Evolutionary conservation across 2,113 vertebrate genomes (phyloP).

Genomic region (Ariopsis seemanni): DNA sequence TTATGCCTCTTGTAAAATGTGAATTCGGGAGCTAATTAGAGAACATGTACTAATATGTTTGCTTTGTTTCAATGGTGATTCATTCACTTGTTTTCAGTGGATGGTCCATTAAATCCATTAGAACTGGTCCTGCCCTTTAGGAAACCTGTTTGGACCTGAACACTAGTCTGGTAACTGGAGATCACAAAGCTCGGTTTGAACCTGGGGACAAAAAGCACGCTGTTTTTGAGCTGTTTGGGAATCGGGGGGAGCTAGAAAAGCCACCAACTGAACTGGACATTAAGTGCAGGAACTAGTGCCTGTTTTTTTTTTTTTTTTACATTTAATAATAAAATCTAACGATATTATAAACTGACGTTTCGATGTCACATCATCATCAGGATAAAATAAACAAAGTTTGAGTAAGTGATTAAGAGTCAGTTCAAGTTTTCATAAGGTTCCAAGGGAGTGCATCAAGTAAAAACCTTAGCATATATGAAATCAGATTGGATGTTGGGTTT

Average conservation of each 20-base stretch:
- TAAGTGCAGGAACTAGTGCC: not conserved
- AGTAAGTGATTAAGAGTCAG: too few relatives aligned
- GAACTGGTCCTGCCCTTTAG: conserved; percentile 45
- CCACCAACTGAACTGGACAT: not conserved
- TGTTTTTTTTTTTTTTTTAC: too few relatives aligned
- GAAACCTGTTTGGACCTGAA: conserved; percentile 50
- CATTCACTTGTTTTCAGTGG: conserved; percentile 28
- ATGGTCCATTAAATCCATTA: conserved; percentile 41
- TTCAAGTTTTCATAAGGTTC: too few relatives aligned
- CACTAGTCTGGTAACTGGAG: conserved; percentile 52
- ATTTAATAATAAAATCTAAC: too few relatives aligned
- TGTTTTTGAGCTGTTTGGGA: conserved; percentile 45
- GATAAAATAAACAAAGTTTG: too few relatives aligned
- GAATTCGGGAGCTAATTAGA: conserved; percentile 41
- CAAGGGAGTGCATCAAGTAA: too few relatives aligned
- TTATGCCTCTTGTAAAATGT: conserved; percentile 57
- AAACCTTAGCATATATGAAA: too few relatives aligned
- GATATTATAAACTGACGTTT: too few relatives aligned
- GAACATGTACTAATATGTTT: conserved; percentile 37
- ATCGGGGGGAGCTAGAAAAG: conserved; percentile 25
- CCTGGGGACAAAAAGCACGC: conserved; percentile 44
- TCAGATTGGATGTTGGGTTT: too few relatives aligned
- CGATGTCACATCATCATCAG: too few relatives aligned
- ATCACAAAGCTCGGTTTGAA: conserved; percentile 51
- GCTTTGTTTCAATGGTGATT: conserved; percentile 42